Conservation (phyloP, 1,140 invertebrate genomes). For the Periplaneta americana region DNA sequence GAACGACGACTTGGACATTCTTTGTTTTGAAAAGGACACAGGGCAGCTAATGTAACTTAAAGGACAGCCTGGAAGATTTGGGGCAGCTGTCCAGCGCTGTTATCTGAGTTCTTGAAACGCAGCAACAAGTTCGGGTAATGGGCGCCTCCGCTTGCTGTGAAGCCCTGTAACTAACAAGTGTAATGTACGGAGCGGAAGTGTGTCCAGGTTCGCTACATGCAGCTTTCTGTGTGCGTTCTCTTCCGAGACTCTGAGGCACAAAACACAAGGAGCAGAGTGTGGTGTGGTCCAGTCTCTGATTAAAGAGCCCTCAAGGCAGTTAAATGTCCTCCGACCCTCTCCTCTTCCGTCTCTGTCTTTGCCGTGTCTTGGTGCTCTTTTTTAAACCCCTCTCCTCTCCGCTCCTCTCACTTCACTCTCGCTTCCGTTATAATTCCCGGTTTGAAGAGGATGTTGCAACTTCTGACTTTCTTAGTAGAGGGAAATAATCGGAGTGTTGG, state of each 20-base stretch:
- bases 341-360: neutral
- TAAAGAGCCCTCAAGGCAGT: neutral
- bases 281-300: neutral
- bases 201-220: neutral
- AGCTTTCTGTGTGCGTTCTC: neutral
- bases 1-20: no score
- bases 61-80: no score
- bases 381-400: neutral
- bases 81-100: no score
- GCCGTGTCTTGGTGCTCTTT: neutral
- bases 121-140: no score
- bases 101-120: no score
- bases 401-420: neutral
- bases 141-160: no score
- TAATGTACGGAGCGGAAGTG: neutral
- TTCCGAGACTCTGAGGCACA: neutral
- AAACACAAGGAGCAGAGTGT: neutral
- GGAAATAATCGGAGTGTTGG: no score
- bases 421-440: neutral
- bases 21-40: no score
- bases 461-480: neutral
- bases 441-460: no score
- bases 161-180: neutral
- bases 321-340: neutral
- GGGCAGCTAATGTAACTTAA: no score